Percentiles rank a stretch among this genome's conserved stretches.
phyloP scores from a whole-genome alignment of 1,140 invertebrate genomes.

The Cydia amplana region DNA sequence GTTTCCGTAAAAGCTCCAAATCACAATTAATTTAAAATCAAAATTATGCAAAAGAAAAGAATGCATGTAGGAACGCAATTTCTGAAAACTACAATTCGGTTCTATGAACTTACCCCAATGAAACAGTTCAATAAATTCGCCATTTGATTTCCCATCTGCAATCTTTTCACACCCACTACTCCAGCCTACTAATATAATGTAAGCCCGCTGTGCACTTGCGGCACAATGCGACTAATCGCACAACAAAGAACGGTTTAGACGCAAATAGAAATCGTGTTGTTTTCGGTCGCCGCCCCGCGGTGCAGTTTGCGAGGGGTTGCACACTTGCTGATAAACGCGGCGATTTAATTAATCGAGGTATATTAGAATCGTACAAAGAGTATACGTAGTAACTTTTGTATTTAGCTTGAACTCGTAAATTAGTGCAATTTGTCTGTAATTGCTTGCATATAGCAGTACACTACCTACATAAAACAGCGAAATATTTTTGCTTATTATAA shows the following conservation, averaged over 20 bases:
- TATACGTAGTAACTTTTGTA: too few relatives aligned
- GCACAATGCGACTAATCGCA: constrained; percentile 71
- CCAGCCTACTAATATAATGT: constrained; percentile 23
- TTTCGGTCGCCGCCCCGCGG: constrained; percentile 67
- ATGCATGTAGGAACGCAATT: neutral
- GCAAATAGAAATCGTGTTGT: constrained; percentile 77
- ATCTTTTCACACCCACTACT: constrained; percentile 27
- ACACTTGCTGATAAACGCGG: neutral
- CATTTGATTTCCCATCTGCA: constrained; percentile 23
- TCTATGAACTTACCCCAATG: neutral
- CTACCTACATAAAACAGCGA: too few relatives aligned
- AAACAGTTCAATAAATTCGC: neutral
- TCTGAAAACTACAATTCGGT: neutral
- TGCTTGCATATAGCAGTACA: too few relatives aligned
- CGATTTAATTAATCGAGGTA: neutral
- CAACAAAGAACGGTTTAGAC: constrained; percentile 74
- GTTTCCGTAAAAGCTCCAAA: too few relatives aligned
- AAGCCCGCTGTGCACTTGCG: constrained; percentile 48
- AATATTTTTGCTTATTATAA: too few relatives aligned
- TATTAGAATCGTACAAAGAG: neutral
- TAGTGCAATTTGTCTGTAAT: too few relatives aligned
- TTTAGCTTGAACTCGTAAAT: too few relatives aligned
- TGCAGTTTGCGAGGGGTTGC: constrained; percentile 33
- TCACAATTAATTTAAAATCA: too few relatives aligned
- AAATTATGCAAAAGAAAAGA: too few relatives aligned